Evolutionary conservation across 2,888 invertebrate genomes (phyloP).

Genomic region (Galerucella calmariensis): DNA sequence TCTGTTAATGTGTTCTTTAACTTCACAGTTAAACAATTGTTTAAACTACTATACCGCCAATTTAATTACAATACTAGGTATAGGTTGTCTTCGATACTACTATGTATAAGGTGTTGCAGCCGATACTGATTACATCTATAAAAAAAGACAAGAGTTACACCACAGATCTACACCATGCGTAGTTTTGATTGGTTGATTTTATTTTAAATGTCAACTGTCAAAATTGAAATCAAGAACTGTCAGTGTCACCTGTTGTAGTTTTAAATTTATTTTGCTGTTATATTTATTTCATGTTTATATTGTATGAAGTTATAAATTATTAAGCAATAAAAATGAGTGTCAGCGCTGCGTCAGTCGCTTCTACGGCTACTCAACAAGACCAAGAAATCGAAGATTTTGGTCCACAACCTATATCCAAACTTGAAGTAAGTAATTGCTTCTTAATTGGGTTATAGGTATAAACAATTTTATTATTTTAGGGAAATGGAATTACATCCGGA

Average conservation of each 20-base stretch:
- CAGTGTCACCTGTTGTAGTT: not conserved
- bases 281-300: not conserved
- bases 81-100: no score
- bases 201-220: not conserved
- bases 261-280: not conserved
- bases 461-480: constrained; percentile 67
- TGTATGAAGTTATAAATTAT: not conserved
- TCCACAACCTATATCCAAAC: constrained; percentile 75
- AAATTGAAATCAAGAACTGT: not conserved
- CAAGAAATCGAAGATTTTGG: constrained; percentile 77
- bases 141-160: no score
- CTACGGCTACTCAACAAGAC: constrained; percentile 65
- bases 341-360: constrained; percentile 64
- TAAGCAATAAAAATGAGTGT: constrained; percentile 49
- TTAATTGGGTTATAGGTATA: not conserved
- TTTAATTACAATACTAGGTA: no score
- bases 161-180: no score
- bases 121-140: no score
- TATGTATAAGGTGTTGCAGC: no score
- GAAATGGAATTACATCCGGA: constrained; percentile 87
- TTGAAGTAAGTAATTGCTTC: constrained; percentile 72
- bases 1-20: no score
- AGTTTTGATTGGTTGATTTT: no score
- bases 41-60: no score
- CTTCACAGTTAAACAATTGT: no score